A percentile compares a stretch with the other conserved stretches of the same genome.
These are phyloP conservation scores for Elaphurus davidianus DNA, from an alignment of 2,113 vertebrate genomes.

Conservation along the genomic window DNA sequence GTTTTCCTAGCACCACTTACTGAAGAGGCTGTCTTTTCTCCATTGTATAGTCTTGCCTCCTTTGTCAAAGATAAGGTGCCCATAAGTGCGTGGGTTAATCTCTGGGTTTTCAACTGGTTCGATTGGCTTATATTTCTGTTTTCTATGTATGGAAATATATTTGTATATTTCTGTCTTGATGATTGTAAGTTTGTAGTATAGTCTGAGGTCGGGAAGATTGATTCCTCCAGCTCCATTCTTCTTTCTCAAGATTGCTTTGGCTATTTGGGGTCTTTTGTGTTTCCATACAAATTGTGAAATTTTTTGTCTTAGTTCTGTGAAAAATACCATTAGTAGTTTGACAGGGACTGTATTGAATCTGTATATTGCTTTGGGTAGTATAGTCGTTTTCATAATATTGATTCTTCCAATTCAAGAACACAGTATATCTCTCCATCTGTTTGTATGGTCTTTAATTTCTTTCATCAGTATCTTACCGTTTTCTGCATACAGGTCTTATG, in stretches of 20 bases:
- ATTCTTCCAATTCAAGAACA: background rate
- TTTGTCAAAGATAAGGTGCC: background rate
- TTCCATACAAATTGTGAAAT: background rate
- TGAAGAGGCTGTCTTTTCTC: background rate
- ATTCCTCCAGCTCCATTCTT: background rate
- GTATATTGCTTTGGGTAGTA: background rate
- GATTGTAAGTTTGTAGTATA: background rate
- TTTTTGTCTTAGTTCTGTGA: background rate
- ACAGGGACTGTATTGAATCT: background rate
- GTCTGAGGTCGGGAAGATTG: background rate
- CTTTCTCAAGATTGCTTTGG: background rate
- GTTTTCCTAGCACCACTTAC: background rate
- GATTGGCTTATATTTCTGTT: background rate
- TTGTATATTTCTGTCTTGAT: background rate
- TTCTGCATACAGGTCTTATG: background rate
- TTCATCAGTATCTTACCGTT: background rate
- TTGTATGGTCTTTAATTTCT: background rate
- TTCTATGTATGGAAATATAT: background rate
- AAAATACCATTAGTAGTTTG: background rate
- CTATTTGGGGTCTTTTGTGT: background rate
- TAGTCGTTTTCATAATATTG: background rate
- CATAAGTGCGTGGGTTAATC: background rate
- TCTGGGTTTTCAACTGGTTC: background rate
- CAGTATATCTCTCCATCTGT: background rate
- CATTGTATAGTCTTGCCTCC: background rate